Evolutionary conservation across 2,113 vertebrate genomes (phyloP).

Genomic region (Alethe castanea): DNA sequence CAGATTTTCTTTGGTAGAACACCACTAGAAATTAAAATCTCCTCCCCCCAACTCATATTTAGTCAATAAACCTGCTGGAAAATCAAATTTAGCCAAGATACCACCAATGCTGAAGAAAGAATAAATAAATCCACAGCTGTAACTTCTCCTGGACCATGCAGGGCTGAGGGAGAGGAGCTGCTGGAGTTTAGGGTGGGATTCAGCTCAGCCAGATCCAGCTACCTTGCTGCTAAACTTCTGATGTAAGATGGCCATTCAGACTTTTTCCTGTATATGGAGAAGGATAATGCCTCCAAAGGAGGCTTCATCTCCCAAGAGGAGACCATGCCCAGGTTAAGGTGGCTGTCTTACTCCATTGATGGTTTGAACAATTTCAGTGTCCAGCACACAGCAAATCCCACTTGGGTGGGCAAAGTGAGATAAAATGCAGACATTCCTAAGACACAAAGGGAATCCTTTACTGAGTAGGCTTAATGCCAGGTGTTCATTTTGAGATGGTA

Average conservation of each 20-base stretch:
- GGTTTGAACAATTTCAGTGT: not conserved
- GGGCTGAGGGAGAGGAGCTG: not conserved
- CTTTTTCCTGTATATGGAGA: not conserved
- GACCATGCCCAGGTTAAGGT: not conserved
- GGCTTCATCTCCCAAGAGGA: not conserved
- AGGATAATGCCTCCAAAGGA: not conserved
- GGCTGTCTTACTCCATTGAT: not conserved
- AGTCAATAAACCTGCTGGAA: not conserved
- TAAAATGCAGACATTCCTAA: not conserved
- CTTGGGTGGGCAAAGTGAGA: not conserved
- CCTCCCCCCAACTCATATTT: not conserved
- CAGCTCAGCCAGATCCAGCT: not conserved
- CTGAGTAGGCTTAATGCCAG: not conserved
- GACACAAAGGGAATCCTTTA: not conserved
- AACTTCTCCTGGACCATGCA: not conserved
- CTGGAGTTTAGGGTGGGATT: not conserved
- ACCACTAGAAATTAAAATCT: not conserved
- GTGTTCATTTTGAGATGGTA: fast-evolving
- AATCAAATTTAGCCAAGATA: not conserved
- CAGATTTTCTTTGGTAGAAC: not conserved
- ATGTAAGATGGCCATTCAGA: not conserved
- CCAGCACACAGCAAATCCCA: not conserved
- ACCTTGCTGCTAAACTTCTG: not conserved
- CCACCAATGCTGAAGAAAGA: not conserved
- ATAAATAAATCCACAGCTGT: not conserved